Evolutionary conservation across 2,113 vertebrate genomes (phyloP), one percentile per base, ranked within the genome.

Genomic region (Willisornis vidua): DNA sequence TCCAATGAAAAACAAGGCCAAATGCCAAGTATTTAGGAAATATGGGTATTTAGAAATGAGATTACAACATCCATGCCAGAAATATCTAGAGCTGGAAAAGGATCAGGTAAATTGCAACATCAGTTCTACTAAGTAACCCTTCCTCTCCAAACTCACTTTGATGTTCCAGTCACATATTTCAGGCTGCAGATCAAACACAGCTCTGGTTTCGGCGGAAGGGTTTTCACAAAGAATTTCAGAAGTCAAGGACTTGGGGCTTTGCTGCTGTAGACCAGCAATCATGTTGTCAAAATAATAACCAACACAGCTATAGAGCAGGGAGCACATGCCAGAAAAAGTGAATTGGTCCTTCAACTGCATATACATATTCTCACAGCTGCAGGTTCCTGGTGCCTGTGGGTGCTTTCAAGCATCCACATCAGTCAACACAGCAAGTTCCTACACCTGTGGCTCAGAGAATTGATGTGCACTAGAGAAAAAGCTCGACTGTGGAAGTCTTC

Each of bases 1-100:
- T 45, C 41, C 14, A 61, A 55, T 39, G 52, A 86, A 55, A 94
- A 90, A 80, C 65, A 81, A 84, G 94, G 48, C 25, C 72, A 95
- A 74, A 86, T 7, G 15, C 72, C 87, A 93, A 88, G 65, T 86
- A 85, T 87, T 92, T 91, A 71, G 76, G 58, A 96, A 86, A 89
- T 5, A 54, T 0, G 7, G 28, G 75, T 85, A 79, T 90, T 90
- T 80, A 92, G 79, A 95, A 93, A 90, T 66, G 48, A 77, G 75
- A 73, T 94, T 92, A 92, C 92, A 93, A 94, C 88, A 93, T 66
- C 83, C 67, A 19, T 12, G 54, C 83, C 59, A 90, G 90, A 93
- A 92, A 90, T 71, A 74, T 59, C 90, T 87, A 37, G 86, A 88
- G 55, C 0, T 95, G 88, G 78, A 95, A 73, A 59, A 70, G 16